Evolutionary conservation across 2,113 vertebrate species (phyloP).

Genomic region (Seriola rivoliana): DNA sequence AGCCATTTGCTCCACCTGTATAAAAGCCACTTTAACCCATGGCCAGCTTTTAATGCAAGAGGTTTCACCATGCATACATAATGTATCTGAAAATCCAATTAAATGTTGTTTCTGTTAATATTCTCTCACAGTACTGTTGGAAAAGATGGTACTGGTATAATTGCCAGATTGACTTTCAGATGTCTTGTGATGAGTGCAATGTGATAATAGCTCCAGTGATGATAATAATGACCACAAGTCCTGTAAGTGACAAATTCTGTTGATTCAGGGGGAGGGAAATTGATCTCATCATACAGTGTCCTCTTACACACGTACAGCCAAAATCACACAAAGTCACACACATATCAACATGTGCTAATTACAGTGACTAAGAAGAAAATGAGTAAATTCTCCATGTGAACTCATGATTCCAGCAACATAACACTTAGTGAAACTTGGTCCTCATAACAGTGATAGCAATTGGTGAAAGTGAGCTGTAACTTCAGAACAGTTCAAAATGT

Average conservation of each 20-base stretch:
- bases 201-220: slow-evolving; percentile 33
- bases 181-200: slow-evolving; percentile 15
- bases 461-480: not conserved
- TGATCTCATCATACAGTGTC: not conserved
- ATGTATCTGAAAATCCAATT: not conserved
- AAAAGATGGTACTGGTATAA: not conserved
- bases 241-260: slow-evolving; percentile 36
- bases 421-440: not conserved
- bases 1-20: not conserved
- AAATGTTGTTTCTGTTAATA: not conserved
- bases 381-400: slow-evolving; percentile 6
- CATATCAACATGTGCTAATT: not conserved
- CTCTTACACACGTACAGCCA: slow-evolving; percentile 8
- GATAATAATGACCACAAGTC: slow-evolving; percentile 26
- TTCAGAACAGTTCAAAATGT: not conserved
- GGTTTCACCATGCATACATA: not conserved
- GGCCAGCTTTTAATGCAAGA: not conserved
- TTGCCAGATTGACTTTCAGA: slow-evolving; percentile 29
- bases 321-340: slow-evolving; percentile 3
- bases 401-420: not conserved
- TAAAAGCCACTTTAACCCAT: not conserved
- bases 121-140: not conserved
- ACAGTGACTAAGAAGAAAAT: not conserved
- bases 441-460: not conserved
- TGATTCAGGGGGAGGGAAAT: not conserved